Conservation (phyloP, 2,113 vertebrate species). For the Mugil cephalus region DNA sequence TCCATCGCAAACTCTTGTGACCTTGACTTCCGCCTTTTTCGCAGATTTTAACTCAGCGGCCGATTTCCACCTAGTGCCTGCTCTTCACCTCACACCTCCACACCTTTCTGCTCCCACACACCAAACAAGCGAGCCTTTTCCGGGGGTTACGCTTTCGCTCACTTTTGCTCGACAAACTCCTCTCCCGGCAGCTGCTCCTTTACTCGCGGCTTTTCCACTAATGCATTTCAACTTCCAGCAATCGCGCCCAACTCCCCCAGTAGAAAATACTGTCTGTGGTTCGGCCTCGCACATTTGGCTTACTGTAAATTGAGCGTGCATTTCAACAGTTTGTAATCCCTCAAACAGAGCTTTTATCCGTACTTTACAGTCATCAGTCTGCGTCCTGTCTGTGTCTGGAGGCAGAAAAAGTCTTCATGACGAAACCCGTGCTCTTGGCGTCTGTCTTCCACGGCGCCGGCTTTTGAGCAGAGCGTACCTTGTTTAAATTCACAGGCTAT, state of each 20-base stretch:
- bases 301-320: too few species aligned
- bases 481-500: constrained; percentile 48
- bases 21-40: too few species aligned
- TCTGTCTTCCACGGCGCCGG: not conserved
- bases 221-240: not conserved
- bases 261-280: not conserved
- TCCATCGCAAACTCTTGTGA: not conserved
- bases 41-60: too few species aligned
- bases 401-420: constrained; percentile 26
- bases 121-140: too few species aligned
- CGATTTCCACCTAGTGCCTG: too few species aligned
- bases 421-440: constrained; percentile 37
- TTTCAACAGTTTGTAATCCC: too few species aligned
- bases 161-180: not conserved
- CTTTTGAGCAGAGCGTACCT: constrained; percentile 62
- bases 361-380: constrained; percentile 10
- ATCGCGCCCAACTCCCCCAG: not conserved
- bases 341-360: too few species aligned
- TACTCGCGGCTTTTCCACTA: not conserved
- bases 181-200: not conserved
- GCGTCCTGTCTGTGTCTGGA: constrained; percentile 15
- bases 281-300: too few species aligned
- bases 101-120: too few species aligned
- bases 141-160: too few species aligned
- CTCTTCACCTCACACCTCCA: not conserved